Evolutionary conservation across 2,888 invertebrate species (phyloP), one percentile per base, ranked within the genome.

Genomic region (Melieria omissa): DNA sequence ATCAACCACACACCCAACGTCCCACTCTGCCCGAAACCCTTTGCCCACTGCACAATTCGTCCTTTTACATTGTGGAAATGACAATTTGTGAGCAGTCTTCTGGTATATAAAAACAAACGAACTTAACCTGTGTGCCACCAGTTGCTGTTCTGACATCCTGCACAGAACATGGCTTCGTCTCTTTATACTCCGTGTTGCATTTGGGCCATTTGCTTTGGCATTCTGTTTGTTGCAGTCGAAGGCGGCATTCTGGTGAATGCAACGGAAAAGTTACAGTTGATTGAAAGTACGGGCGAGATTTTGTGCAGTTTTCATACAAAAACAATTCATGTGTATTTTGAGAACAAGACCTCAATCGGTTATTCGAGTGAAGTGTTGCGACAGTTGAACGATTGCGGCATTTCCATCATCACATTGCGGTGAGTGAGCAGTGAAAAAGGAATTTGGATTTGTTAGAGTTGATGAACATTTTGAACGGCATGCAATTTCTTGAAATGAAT

Each of bases 311-410:
- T 83, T 5, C 78, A 76, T 4, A 78, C 83, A 14, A 82, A 81
- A 55, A 76, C 81, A 3, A 74, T 86, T 9, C 81, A 82, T 73
- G 83, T 86, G 1, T 85, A 82, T 73, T 86, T 84, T 68, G 85
- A 84, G 71, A 83, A 81, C 66, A 76, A 78, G 12, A 77, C 80
- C 0, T 80, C 81, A 0, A 75, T 75, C 4, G 79, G 82, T 70
- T 80, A 83, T 70, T 78, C 82, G 6, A 80, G 79, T 3, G 73
- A 78, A 47, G 81, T 86, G 58, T 73, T 86, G 9, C 77, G 74
- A 10, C 73, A 79, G 44, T 74, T 86, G 0, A 82, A 81, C 70
- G 75, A 79, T 9, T 86, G 86, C 57, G 80, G 81, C 57, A 80
- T 80, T 65, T 81, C 86, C 42, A 81, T 81, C 62, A 79, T 86